Conservation (phyloP, 2,113 vertebrate species). For the Cranoglanis bouderius region DNA sequence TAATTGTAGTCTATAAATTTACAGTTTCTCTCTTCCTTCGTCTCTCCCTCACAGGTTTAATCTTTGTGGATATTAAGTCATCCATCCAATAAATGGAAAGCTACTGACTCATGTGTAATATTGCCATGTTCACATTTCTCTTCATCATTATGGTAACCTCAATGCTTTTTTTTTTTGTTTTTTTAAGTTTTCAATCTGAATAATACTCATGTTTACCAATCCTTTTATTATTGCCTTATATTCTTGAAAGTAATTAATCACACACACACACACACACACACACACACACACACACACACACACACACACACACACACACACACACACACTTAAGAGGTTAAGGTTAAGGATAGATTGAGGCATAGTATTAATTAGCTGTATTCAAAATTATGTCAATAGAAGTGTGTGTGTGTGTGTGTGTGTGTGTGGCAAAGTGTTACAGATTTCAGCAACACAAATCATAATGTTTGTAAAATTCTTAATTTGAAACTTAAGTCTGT, state of each 20-base stretch:
- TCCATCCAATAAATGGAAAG: slow-evolving; percentile 17
- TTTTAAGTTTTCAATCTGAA: slow-evolving; percentile 14
- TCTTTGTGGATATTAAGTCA: slow-evolving; percentile 43
- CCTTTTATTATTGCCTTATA: not conserved
- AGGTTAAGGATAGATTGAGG: not conserved
- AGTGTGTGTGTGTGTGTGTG: slow-evolving; percentile 1
- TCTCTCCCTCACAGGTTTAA: slow-evolving; percentile 54
- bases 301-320: not conserved
- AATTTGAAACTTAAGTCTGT: not conserved
- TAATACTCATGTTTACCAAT: slow-evolving; percentile 10
- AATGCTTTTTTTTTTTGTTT: too few relatives aligned
- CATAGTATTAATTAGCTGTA: not conserved
- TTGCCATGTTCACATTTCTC: not conserved
- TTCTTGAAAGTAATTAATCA: not conserved
- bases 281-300: not conserved
- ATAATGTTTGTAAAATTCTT: not conserved
- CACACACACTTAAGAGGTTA: not conserved
- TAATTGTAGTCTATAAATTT: not conserved
- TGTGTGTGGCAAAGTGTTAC: slow-evolving; percentile 5
- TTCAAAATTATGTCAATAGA: not conserved
- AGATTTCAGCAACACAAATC: not conserved
- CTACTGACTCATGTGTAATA: slow-evolving; percentile 18
- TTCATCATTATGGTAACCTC: not conserved
- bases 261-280: not conserved
- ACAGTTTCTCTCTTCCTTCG: not conserved